Conservation (phyloP, 2,113 vertebrate genomes). For the Penelope pileata region DNA sequence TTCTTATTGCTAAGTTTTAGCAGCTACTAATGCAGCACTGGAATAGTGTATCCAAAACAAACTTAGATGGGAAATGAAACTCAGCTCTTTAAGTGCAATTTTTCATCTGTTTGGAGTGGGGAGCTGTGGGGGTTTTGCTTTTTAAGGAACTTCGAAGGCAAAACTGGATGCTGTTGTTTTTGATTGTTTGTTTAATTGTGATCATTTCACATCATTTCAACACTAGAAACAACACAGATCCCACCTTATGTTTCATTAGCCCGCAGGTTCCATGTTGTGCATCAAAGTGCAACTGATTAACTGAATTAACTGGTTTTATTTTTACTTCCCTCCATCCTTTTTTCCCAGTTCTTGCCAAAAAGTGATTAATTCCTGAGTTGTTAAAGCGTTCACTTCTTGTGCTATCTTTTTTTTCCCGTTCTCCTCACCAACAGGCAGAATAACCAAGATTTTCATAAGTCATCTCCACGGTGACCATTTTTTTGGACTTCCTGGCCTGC, state of each 20-base stretch:
- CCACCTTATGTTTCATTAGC: background rate
- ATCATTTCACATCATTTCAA: rapidly evolving
- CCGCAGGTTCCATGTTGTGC: no score
- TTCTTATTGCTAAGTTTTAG: rapidly evolving
- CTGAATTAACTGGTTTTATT: background rate
- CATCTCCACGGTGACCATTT: conserved; percentile 94
- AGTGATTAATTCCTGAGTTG: rapidly evolving
- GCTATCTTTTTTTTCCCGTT: background rate
- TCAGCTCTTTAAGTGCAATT: background rate
- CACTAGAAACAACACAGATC: background rate
- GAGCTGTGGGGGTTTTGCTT: rapidly evolving
- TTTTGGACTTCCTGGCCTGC: conserved; percentile 91
- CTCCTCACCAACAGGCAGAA: conserved; percentile 76
- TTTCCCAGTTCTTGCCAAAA: background rate
- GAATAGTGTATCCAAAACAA: background rate
- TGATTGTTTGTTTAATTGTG: rapidly evolving
- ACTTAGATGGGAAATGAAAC: rapidly evolving
- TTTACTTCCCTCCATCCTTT: background rate
- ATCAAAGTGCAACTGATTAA: background rate
- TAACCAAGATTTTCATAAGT: conserved; percentile 94
- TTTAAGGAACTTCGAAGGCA: background rate
- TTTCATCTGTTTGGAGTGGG: background rate
- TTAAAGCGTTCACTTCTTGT: rapidly evolving
- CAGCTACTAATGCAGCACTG: no score
- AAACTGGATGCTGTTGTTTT: rapidly evolving